Evolutionary conservation across 2,888 invertebrate genomes (phyloP), one percentile per base, ranked within the genome.

Genomic region (Portevinia maculata): DNA sequence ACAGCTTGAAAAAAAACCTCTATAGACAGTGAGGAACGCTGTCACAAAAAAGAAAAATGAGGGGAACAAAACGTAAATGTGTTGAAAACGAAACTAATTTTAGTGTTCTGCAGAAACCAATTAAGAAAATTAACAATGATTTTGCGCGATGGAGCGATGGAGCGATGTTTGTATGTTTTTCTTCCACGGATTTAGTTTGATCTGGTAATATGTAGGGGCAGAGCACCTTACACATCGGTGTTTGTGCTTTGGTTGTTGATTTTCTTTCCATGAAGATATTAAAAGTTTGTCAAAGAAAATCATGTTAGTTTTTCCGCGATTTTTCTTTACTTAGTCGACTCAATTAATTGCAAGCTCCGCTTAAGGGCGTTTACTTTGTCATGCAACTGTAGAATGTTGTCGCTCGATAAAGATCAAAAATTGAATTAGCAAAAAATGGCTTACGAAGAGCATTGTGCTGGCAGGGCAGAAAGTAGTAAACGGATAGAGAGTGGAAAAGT

Each of bases 41-140:
- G 44, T 11, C 9, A 30, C n/a, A n/a, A n/a, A 13, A 39, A 15
- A 13, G 30, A 6, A n/a, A 24, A 24, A n/a, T 5, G 15, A 7
- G 9, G 13, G 13, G 1, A n/a, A 28, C 5, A 21, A 57, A 53
- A 67, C 19, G 34, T n/a, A 50, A 34, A 28, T 13, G 19, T 55
- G 52, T 48, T 59, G 59, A 83, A 83, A 83, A 78, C 46, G 67
- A 78, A 78, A 83, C 78, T 78, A 78, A 83, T 67, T 83, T 78
- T 41, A 62, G 62, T 46, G 53, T 65, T 83, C 62, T 55, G 13
- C 15, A 41, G 65, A 65, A 71, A 83, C 78, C 65, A 71, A 83
- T 83, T 83, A 83, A 78, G 65, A 57, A 83, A 83, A 76, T 62
- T 69, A 55, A 69, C 65, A 39, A 65, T 24, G 70, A 64, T 74